Percentiles rank a stretch among this genome's conserved stretches.
Conservation (phyloP, 2,113 vertebrate genomes). For the Mohoua ochrocephala region DNA sequence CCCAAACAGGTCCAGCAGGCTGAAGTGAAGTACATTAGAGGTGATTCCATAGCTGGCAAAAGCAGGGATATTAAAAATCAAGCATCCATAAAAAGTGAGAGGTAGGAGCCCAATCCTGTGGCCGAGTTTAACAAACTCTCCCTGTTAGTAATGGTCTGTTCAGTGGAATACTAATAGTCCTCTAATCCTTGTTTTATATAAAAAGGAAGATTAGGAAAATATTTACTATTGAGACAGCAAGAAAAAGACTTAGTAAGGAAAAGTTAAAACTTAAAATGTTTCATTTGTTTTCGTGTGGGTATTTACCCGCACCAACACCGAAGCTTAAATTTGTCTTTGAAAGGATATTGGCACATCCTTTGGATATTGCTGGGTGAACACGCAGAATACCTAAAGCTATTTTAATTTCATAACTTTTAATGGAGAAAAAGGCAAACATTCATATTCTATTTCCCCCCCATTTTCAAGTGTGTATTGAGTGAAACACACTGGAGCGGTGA, state of each 20-base stretch:
- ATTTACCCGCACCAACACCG: background rate
- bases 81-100: conserved; percentile 87
- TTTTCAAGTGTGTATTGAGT: background rate
- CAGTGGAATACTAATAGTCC: background rate
- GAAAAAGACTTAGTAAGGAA: background rate
- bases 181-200: background rate
- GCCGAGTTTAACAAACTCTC: conserved; percentile 79
- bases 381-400: background rate
- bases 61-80: background rate
- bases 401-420: background rate
- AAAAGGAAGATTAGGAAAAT: background rate
- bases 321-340: background rate
- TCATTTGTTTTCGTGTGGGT: background rate
- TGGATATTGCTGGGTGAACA: background rate
- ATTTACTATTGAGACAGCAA: background rate
- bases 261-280: background rate
- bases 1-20: background rate
- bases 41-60: background rate
- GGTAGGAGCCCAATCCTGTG: conserved; percentile 84
- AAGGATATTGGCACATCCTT: background rate
- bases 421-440: background rate
- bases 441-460: background rate
- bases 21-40: background rate
- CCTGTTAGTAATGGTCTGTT: conserved; percentile 69
- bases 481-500: background rate